These are phyloP conservation scores for Pseudocheirus occidentalis DNA, from an alignment of 2,797 vertebrate genomes.

Conservation along the genomic window DNA sequence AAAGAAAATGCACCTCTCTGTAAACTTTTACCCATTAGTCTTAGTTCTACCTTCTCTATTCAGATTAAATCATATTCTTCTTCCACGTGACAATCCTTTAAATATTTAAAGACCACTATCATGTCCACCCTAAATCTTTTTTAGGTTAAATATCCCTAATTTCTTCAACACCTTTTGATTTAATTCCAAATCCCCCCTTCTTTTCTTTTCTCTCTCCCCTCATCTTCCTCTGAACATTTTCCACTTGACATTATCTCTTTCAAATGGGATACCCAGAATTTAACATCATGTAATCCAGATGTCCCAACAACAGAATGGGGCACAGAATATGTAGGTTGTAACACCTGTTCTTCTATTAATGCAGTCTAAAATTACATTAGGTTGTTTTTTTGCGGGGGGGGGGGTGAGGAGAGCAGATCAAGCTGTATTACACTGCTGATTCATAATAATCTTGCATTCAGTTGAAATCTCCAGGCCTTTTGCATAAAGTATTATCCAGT, in stretches of 20 bases:
- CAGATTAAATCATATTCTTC: not conserved
- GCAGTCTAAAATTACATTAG: not conserved
- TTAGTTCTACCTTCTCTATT: not conserved
- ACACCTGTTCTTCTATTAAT: not conserved
- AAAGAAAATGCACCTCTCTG: not conserved
- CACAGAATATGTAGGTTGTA: too few relatives aligned
- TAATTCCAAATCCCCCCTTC: not conserved
- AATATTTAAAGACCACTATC: not conserved
- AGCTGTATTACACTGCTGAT: not conserved
- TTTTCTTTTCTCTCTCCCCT: not conserved
- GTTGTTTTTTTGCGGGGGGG: not conserved
- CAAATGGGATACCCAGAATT: not conserved
- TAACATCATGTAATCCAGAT: not conserved
- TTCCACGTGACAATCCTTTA: not conserved
- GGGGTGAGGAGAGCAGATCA: not conserved
- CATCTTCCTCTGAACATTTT: not conserved
- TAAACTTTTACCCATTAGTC: not conserved
- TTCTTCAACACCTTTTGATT: not conserved
- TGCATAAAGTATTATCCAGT: not conserved
- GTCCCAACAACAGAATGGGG: not conserved
- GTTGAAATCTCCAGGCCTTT: not conserved
- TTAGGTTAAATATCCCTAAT: not conserved
- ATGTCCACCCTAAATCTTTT: not conserved
- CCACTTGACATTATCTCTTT: not conserved
- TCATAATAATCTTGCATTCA: not conserved